Percentiles rank a stretch among this genome's conserved stretches.
These are phyloP conservation scores for Polypedilum vanderplanki DNA, from an alignment of 1,140 invertebrate species.

Conservation along the genomic window DNA sequence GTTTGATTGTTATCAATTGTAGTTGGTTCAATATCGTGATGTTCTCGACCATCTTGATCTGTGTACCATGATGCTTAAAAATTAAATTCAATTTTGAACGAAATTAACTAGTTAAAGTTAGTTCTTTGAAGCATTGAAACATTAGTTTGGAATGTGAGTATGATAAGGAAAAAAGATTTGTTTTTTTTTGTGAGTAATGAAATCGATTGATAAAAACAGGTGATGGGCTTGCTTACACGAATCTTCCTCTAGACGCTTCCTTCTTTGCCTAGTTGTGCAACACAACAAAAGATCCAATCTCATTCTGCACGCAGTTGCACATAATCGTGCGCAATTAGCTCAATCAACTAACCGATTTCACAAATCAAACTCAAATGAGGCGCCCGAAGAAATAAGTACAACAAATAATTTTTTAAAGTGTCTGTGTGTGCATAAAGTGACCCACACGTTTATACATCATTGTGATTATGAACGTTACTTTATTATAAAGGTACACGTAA, in stretches of 20 bases:
- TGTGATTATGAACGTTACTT: too few species aligned
- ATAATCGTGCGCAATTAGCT: not conserved
- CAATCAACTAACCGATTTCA: not conserved
- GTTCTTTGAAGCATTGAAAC: not conserved
- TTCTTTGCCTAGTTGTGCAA: not conserved
- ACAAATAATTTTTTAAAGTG: too few species aligned
- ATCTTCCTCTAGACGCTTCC: not conserved
- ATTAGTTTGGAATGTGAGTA: not conserved
- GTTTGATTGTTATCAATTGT: slow-evolving; percentile 40
- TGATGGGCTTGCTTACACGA: not conserved
- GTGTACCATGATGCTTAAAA: slow-evolving; percentile 30
- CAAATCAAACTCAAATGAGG: slow-evolving; percentile 21
- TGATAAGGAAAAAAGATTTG: not conserved
- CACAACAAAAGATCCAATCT: not conserved
- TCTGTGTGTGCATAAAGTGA: too few species aligned
- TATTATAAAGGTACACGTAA: too few species aligned
- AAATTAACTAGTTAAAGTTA: not conserved
- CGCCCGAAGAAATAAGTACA: not conserved
- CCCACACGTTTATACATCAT: too few species aligned
- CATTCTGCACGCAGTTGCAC: not conserved
- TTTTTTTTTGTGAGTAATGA: too few species aligned
- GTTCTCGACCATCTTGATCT: slow-evolving; percentile 30
- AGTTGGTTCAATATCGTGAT: slow-evolving; percentile 51
- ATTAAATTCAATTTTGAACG: slow-evolving; percentile 25
- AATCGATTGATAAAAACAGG: too few species aligned